These are phyloP conservation scores for Barypeithes pellucidus DNA, from an alignment of 2,888 invertebrate genomes.

Conservation along the genomic window DNA sequence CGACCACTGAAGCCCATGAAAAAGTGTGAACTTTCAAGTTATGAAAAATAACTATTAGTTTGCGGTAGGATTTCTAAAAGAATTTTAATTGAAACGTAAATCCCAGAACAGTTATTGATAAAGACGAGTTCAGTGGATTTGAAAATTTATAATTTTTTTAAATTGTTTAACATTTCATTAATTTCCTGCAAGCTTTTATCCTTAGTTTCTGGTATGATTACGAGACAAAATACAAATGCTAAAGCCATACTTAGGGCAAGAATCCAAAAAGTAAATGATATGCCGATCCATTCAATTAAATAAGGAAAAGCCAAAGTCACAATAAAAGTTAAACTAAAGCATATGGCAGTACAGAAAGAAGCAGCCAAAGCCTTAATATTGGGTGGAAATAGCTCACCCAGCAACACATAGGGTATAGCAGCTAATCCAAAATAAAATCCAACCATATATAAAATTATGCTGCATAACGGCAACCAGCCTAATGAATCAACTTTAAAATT, in stretches of 20 bases:
- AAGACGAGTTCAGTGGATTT: no score
- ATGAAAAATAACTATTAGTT: no score
- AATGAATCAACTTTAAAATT: slow-evolving; percentile 70
- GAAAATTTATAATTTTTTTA: no score
- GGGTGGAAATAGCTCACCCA: slow-evolving; percentile 86
- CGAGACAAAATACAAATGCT: slow-evolving; percentile 81
- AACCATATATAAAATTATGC: slow-evolving; percentile 81
- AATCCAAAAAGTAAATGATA: slow-evolving; percentile 80
- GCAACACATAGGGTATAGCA: slow-evolving; percentile 85
- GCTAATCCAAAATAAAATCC: slow-evolving; percentile 85
- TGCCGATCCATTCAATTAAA: slow-evolving; percentile 75
- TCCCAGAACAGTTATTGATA: no score
- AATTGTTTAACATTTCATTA: slow-evolving; percentile 16
- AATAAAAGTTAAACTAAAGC: slow-evolving; percentile 83
- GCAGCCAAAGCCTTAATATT: slow-evolving; percentile 84
- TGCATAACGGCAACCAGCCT: slow-evolving; percentile 80
- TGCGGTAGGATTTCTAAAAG: no score
- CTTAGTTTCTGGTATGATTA: slow-evolving; percentile 89
- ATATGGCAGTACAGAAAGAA: slow-evolving; percentile 82
- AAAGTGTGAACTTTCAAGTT: no score
- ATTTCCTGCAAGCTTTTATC: slow-evolving; percentile 45
- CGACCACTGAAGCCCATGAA: no score
- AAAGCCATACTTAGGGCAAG: slow-evolving; percentile 77
- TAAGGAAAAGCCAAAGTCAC: slow-evolving; percentile 81
- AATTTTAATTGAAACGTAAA: no score